These are phyloP conservation scores for Chauna torquata DNA, from an alignment of 2,113 vertebrate genomes.

Conservation along the genomic window DNA sequence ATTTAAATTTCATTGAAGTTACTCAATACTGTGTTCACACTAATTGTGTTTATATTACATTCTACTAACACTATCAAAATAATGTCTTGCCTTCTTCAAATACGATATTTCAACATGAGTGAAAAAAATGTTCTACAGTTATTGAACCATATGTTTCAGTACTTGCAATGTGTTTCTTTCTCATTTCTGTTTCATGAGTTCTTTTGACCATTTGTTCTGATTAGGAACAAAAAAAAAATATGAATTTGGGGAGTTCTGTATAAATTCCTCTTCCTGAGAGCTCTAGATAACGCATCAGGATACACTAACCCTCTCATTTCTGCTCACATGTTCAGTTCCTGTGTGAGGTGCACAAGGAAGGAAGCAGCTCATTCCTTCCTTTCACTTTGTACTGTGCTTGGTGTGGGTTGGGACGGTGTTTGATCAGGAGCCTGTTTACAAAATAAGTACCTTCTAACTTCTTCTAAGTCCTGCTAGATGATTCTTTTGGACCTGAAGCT, in stretches of 20 bases:
- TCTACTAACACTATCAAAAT: conserved; percentile 15
- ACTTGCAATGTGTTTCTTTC: neutral
- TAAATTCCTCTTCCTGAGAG: neutral
- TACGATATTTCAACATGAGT: neutral
- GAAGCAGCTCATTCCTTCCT: neutral
- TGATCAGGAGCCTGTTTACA: neutral
- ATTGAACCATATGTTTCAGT: conserved; percentile 9
- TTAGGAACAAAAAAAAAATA: neutral
- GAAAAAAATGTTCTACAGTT: neutral
- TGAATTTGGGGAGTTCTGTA: neutral
- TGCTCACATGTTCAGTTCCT: neutral
- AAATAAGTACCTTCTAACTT: neutral
- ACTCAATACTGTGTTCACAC: neutral
- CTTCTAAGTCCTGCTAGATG: neutral
- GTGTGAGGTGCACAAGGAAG: neutral
- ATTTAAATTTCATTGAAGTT: neutral
- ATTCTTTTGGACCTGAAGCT: neutral
- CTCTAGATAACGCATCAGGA: neutral
- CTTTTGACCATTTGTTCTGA: conserved; percentile 5
- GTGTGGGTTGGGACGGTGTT: neutral
- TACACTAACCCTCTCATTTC: neutral
- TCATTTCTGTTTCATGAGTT: neutral
- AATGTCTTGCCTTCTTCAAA: neutral
- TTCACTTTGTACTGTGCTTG: neutral
- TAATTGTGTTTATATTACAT: conserved; percentile 22